Evolutionary conservation across 2,888 invertebrate species (phyloP), one percentile per base, ranked within the genome.

Genomic region (Habroteleia sp.): DNA sequence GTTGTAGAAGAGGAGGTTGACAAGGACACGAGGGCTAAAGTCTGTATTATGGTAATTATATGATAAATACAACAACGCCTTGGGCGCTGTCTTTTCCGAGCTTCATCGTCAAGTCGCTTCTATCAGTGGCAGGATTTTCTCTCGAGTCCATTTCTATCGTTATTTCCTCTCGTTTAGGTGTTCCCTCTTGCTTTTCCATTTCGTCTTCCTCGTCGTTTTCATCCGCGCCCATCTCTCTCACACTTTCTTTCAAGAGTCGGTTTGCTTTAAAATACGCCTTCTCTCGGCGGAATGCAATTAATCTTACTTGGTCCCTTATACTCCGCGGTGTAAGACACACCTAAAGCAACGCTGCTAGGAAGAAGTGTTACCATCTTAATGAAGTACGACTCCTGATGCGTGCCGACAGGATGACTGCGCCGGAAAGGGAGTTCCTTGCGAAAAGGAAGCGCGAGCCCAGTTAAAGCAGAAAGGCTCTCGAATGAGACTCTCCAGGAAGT

Each of bases 21-120:
- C 72, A 74, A 50, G 65, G 76, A 72, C 72, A 65, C 73, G 73
- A 72, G 63, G 78, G 77, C 74, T 82, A 84, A 80, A 80, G 80
- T 84, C 85, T 86, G 85, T 87, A 87, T 88, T 87, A 88, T 88
- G 87, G 85, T 88, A 88, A 88, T 88, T 88, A 88, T 87, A 88
- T 88, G 88, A 88, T 88, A 88, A 88, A 88, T 88, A 88, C 86
- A 87, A 87, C 87, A 86, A 86, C 85, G 83, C 87, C 84, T 81
- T 74, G 78, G 85, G 87, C 87, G 81, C 79, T 83, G 83, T 85
- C 83, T 84, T 82, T 79, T 75, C 68, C 72, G 41, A 69, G 58
- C 66, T 72, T 62, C 69, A 76, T 62, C 76, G 74, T 76, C 65
- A 74, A 80, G 80, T 81, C 80, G 74, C 78, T 84, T 82, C 85